These are phyloP conservation scores for Dendroctonus ponderosae DNA, from an alignment of 1,140 invertebrate species.

Conservation along the genomic window DNA sequence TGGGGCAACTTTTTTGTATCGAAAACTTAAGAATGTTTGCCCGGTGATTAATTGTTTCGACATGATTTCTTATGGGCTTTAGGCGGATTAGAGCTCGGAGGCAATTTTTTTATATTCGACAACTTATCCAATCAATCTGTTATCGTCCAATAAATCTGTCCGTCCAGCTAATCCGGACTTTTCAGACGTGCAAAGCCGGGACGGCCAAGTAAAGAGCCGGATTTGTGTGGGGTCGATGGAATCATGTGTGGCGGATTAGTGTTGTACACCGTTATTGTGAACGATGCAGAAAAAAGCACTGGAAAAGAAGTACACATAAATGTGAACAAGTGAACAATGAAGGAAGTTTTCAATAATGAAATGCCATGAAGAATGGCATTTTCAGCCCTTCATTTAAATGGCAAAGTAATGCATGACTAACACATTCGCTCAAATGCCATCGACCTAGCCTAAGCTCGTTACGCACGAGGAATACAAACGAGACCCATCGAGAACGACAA, in stretches of 20 bases:
- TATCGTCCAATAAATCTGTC: conserved; percentile 20
- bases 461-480: conserved; percentile 20
- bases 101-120: conserved; percentile 13
- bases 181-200: conserved; percentile 14
- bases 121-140: conserved; percentile 17
- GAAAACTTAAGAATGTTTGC: conserved; percentile 3
- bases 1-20: conserved; percentile 5
- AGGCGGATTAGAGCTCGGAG: conserved; percentile 12
- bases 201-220: conserved; percentile 2
- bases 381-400: conserved; percentile 18
- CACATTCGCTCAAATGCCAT: background rate
- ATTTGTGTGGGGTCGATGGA: conserved; percentile 2
- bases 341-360: too few relatives aligned
- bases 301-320: too few relatives aligned
- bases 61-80: conserved; percentile 15
- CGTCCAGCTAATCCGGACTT: conserved; percentile 9
- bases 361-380: background rate
- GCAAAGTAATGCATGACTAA: conserved; percentile 15
- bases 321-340: too few relatives aligned
- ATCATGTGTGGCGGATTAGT: conserved; percentile 9
- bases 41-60: conserved; percentile 18
- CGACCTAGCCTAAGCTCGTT: conserved; percentile 21
- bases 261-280: conserved; percentile 4
- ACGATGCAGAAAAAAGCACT: too few relatives aligned
- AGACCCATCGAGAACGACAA: conserved; percentile 20